Evolutionary conservation across 2,888 invertebrate genomes (phyloP).

Genomic region (Campopleginae sp.): DNA sequence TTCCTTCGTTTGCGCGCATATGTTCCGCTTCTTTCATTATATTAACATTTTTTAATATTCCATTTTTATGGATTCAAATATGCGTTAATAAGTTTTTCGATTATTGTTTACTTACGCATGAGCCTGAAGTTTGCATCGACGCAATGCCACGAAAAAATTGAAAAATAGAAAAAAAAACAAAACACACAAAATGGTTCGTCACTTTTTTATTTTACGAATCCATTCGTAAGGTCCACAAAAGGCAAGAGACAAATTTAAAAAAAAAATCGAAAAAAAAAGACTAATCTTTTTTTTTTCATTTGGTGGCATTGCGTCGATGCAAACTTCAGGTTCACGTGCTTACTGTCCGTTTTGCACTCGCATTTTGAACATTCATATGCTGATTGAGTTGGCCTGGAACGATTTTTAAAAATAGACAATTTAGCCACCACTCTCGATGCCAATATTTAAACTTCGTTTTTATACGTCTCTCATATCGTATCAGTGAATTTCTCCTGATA

Average conservation of each 20-base stretch:
- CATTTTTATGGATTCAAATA: background rate
- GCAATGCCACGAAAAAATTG: too few species aligned
- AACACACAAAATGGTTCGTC: too few species aligned
- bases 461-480: background rate
- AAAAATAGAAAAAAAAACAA: too few species aligned
- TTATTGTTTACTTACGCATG: background rate
- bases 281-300: too few species aligned
- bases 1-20: background rate
- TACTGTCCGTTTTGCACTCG: background rate
- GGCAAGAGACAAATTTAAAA: too few species aligned
- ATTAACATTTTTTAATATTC: background rate
- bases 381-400: background rate
- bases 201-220: too few species aligned
- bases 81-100: background rate
- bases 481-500: background rate
- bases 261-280: too few species aligned
- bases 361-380: background rate
- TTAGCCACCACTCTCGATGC: background rate
- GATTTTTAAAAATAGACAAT: background rate
- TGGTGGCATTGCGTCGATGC: too few species aligned
- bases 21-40: background rate
- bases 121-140: too few species aligned
- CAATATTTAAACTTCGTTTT: background rate
- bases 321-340: too few species aligned
- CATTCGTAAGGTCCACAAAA: too few species aligned